Base-by-base conservation (phyloP, 2,797 vertebrate species). In the Acanthiza pusilla region DNA sequence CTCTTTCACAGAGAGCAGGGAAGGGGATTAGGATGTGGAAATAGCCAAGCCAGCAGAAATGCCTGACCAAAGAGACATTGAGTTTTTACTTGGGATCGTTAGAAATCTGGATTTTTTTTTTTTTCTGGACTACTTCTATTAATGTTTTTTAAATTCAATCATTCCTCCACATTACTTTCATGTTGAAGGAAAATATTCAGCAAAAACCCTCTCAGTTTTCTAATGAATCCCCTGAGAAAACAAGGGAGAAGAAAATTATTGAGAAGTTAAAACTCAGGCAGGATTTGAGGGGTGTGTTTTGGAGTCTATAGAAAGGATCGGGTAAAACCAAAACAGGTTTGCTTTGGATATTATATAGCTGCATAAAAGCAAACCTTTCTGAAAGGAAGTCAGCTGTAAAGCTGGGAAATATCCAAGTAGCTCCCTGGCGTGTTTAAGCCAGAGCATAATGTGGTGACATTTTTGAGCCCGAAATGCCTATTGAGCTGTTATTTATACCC, bases 31-130 rank as follows among this genome's bases (percentile, higher is more conserved):
- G 13, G 68, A 88, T 61, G 43, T 68, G 68, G 84, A 82, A 96
- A 84, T 5, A 76, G 26, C 16, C 74, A 90, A 88, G 80, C n/a
- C 71, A 81, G 71, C 21, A 94, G 83, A 92, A 94, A 75, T 30
- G 62, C 61, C 45, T 66, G 77, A 79, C 74, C 78, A 82, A 85
- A 76, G 16, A 19, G 6, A 78, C 32, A 16, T 1, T 9, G n/a
- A 57, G 30, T 29, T 94, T 94, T 85, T 15, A 71, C 47, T 42
- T 0, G 1, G 32, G 29, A 62, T 50, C 45, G 57, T 66, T 38
- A 80, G 63, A 76, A 95, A 93, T 22, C 9, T 27, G 15, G 6
- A 27, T 11, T 36, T 60, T 51, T 38, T 51, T 58, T 70, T 62
- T 16, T 70, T 62, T 19, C n/a, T 1, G 4, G 29, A 25, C 34